Evolutionary conservation across 2,113 vertebrate species (phyloP).

Genomic region (Beaufortia kweichowensis): DNA sequence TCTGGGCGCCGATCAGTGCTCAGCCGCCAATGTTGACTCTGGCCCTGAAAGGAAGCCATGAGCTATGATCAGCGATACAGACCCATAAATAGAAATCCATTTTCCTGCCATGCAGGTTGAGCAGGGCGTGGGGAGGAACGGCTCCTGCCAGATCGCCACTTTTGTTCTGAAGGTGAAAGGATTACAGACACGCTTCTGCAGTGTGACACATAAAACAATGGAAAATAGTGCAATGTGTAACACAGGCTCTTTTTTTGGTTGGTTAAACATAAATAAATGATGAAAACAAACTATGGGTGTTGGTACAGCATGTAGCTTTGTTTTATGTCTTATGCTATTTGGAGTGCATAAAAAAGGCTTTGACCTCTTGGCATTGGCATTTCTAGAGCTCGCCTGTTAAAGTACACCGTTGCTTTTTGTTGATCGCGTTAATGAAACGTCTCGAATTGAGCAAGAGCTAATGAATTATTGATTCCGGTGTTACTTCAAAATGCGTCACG

Average conservation of each 20-base stretch:
- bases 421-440: slow-evolving; percentile 67
- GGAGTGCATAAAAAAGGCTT: slow-evolving; percentile 54
- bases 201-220: slow-evolving; percentile 63
- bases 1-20: slow-evolving; percentile 73
- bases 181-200: slow-evolving; percentile 73
- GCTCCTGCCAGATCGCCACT: slow-evolving; percentile 70
- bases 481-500: slow-evolving; percentile 68
- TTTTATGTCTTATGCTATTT: slow-evolving; percentile 51
- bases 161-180: slow-evolving; percentile 78
- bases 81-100: slow-evolving; percentile 81
- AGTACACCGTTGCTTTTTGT: slow-evolving; percentile 62
- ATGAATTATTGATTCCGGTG: slow-evolving; percentile 81
- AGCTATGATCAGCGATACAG: slow-evolving; percentile 81
- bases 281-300: slow-evolving; percentile 72
- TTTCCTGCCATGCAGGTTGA: slow-evolving; percentile 72
- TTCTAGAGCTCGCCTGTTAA: slow-evolving; percentile 66
- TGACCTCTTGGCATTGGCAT: slow-evolving; percentile 67
- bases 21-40: slow-evolving; percentile 79
- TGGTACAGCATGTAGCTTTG: slow-evolving; percentile 56
- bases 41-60: slow-evolving; percentile 76
- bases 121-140: slow-evolving; percentile 45
- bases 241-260: slow-evolving; percentile 43
- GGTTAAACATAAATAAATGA: slow-evolving; percentile 68
- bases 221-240: slow-evolving; percentile 45
- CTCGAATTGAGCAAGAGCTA: slow-evolving; percentile 70